Conservation (phyloP, 2,797 vertebrate genomes). For the Fistularia tabacaria region DNA sequence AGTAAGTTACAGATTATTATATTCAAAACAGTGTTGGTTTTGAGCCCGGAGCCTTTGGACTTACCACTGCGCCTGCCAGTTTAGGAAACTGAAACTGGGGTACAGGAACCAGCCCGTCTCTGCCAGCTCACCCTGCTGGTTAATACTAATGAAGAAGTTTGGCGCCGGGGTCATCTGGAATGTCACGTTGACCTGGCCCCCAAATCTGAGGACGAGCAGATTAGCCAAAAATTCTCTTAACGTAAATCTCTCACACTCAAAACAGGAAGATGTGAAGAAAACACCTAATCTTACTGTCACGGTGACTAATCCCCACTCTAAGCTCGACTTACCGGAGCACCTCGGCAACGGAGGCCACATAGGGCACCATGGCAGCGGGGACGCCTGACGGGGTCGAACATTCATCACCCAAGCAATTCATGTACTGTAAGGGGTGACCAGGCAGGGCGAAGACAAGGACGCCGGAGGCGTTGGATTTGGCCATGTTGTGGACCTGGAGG, state of each 20-base stretch:
- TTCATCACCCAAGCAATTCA: constrained; percentile 73
- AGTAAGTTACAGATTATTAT: background rate
- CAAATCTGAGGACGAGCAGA: constrained; percentile 43
- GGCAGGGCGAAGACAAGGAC: constrained; percentile 69
- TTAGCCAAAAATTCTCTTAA: too few species aligned
- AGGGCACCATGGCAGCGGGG: constrained; percentile 77
- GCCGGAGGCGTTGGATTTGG: constrained; percentile 67
- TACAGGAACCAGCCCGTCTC: constrained; percentile 79
- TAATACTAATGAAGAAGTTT: constrained; percentile 70
- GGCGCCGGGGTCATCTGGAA: constrained; percentile 76
- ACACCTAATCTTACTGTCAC: too few species aligned
- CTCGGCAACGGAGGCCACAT: constrained; percentile 51
- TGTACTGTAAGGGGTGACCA: constrained; percentile 73
- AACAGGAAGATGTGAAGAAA: too few species aligned
- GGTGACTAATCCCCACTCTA: constrained; percentile 12
- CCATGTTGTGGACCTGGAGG: constrained; percentile 73
- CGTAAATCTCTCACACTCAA: too few species aligned
- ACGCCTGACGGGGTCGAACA: constrained; percentile 61
- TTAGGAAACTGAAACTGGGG: constrained; percentile 73
- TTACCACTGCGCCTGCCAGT: constrained; percentile 81
- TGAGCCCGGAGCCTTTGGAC: background rate
- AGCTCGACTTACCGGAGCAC: constrained; percentile 56
- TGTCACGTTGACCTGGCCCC: constrained; percentile 60
- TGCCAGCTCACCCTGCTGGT: constrained; percentile 72
- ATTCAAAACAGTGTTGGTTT: too few species aligned